Conservation (phyloP, 2,797 vertebrate species). For the Caiman crocodilus region DNA sequence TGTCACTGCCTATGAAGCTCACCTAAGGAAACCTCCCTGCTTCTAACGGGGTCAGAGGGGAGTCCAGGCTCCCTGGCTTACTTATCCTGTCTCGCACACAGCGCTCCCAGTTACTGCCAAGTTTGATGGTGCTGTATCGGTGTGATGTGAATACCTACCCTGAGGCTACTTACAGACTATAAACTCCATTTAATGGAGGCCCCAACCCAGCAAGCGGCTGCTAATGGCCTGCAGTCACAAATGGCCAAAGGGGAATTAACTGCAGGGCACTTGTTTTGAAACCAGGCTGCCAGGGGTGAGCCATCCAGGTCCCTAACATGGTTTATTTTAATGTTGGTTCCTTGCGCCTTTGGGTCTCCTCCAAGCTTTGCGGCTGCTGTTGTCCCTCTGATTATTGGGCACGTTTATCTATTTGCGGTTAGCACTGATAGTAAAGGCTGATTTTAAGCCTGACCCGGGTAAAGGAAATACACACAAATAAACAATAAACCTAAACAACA, state of each 20-base stretch:
- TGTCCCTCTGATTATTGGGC: constrained; percentile 8
- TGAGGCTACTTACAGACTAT: not conserved
- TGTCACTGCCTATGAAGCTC: not conserved
- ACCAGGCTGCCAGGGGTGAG: not conserved
- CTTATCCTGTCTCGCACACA: not conserved
- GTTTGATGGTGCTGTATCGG: not conserved
- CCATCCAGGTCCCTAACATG: accelerated
- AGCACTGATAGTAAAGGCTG: constrained; percentile 38
- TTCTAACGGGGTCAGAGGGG: not conserved
- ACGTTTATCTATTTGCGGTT: constrained; percentile 56
- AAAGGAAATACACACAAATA: constrained; percentile 84
- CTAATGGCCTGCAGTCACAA: not conserved
- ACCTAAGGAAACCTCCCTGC: not conserved
- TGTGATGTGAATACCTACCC: not conserved
- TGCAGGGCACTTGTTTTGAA: not conserved
- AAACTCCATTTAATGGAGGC: not conserved
- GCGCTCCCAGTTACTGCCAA: not conserved
- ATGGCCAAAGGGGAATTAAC: not conserved
- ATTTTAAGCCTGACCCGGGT: constrained; percentile 66
- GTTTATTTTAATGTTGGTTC: constrained; percentile 14
- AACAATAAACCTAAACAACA: constrained; percentile 82
- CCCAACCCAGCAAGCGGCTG: not conserved
- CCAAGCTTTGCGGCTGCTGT: not conserved
- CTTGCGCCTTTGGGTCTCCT: not conserved
- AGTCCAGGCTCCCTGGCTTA: not conserved